A percentile compares a stretch with the other conserved stretches of the same genome.
phyloP scores from a whole-genome alignment of 2,797 vertebrate genomes.

The Danio jaintianensis region DNA sequence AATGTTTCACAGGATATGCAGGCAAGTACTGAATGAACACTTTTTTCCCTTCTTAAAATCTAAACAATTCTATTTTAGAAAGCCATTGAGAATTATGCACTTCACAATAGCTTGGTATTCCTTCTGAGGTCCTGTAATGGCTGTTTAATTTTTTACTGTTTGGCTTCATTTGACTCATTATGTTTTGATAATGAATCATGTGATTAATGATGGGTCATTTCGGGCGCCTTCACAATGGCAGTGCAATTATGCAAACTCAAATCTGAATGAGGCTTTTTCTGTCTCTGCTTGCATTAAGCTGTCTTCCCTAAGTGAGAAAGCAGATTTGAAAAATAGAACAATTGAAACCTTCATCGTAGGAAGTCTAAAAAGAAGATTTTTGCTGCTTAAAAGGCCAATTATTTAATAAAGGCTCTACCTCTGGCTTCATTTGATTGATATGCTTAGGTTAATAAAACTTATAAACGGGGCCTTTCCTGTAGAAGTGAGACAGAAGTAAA shows the following conservation, averaged over 20 bases:
- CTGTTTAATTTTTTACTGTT: conserved; percentile 43
- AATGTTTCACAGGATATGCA: conserved; percentile 70
- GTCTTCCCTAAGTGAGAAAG: conserved; percentile 42
- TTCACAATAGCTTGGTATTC: conserved; percentile 35
- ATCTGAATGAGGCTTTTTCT: conserved; percentile 35
- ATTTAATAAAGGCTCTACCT: conserved; percentile 23
- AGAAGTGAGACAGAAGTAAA: conserved; percentile 39
- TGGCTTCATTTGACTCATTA: conserved; percentile 52
- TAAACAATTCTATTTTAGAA: not conserved
- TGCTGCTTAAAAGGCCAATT: conserved; percentile 29
- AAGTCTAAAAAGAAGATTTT: conserved; percentile 30
- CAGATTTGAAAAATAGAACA: conserved; percentile 46
- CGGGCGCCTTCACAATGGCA: conserved; percentile 42
- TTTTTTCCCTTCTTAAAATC: not conserved
- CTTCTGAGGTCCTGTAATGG: conserved; percentile 40
- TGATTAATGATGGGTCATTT: conserved; percentile 55
- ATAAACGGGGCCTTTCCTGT: conserved; percentile 31
- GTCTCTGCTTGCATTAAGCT: conserved; percentile 33
- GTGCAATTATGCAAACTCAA: conserved; percentile 51
- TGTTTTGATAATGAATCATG: conserved; percentile 51
- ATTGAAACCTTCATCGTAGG: conserved; percentile 37
- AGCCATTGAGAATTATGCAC: conserved; percentile 15
- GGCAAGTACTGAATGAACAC: conserved; percentile 64
- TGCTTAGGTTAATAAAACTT: conserved; percentile 34
- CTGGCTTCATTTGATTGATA: conserved; percentile 11